Evolutionary conservation across 1,140 invertebrate genomes (phyloP).

Genomic region (Solenopsis invicta): DNA sequence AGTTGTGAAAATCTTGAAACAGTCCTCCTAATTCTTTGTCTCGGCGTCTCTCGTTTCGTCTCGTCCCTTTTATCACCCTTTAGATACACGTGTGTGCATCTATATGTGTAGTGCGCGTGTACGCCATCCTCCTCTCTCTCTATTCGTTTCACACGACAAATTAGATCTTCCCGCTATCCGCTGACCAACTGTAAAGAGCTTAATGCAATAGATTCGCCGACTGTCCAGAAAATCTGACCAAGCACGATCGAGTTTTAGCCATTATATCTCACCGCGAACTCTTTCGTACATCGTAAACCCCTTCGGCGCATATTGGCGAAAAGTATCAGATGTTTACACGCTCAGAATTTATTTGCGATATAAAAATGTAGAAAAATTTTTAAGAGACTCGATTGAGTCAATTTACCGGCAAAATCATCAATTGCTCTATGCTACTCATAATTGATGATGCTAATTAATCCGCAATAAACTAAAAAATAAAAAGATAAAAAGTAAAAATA

Average conservation of each 20-base stretch:
- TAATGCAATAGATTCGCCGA: constrained; percentile 72
- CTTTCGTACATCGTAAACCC: constrained; percentile 27
- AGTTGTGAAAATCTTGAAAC: background rate
- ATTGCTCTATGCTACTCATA: background rate
- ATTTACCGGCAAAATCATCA: too few relatives aligned
- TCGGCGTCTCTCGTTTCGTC: background rate
- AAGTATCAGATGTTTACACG: background rate
- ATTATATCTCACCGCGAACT: constrained; percentile 44
- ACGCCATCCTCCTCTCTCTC: background rate
- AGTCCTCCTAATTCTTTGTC: background rate
- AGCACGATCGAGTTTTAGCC: constrained; percentile 47
- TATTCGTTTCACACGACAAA: constrained; percentile 43
- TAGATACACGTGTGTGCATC: background rate
- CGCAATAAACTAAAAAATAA: constrained; percentile 1
- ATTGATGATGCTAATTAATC: background rate
- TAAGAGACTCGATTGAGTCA: too few relatives aligned
- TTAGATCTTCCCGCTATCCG: constrained; percentile 66
- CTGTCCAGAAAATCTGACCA: constrained; percentile 66
- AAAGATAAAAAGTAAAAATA: background rate
- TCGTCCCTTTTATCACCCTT: background rate
- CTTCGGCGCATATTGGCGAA: background rate
- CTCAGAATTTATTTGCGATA: background rate
- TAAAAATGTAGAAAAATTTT: background rate
- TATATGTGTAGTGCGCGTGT: background rate
- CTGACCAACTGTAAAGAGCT: constrained; percentile 70